Evolutionary conservation across 1,140 invertebrate species (phyloP).

Genomic region (Anagrus nilaparvatae): DNA sequence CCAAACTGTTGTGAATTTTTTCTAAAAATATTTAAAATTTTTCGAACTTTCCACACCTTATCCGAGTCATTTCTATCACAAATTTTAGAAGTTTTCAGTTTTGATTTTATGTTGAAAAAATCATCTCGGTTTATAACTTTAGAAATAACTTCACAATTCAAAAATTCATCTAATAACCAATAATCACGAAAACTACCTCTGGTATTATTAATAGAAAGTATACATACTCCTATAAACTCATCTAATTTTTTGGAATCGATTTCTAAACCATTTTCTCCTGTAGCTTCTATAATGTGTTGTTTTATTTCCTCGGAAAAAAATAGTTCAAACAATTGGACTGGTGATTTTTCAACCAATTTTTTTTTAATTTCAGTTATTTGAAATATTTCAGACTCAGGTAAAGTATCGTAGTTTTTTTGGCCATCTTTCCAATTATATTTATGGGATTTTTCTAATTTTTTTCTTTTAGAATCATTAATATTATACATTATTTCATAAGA

Average conservation of each 20-base stretch:
- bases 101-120: constrained; percentile 1
- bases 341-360: neutral
- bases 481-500: neutral
- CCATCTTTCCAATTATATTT: too few relatives aligned
- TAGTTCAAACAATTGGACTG: constrained; percentile 4
- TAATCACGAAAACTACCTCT: constrained; percentile 16
- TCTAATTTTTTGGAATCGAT: neutral
- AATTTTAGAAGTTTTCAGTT: constrained; percentile 1
- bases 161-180: constrained; percentile 8
- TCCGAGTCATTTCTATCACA: constrained; percentile 1
- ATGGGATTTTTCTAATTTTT: too few relatives aligned
- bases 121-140: constrained; percentile 1
- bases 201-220: constrained; percentile 11
- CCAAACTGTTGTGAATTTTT: constrained; percentile 6
- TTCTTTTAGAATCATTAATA: constrained; percentile 18
- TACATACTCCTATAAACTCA: constrained; percentile 2
- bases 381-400: too few relatives aligned
- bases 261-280: neutral
- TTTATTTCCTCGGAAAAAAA: constrained; percentile 5
- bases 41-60: constrained; percentile 4
- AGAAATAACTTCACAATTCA: constrained; percentile 1
- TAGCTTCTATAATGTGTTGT: constrained; percentile 5
- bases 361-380: too few relatives aligned
- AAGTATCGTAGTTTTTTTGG: too few relatives aligned
- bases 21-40: constrained; percentile 4